Evolutionary conservation across 2,113 vertebrate genomes (phyloP).

Genomic region (Rana temporaria): DNA sequence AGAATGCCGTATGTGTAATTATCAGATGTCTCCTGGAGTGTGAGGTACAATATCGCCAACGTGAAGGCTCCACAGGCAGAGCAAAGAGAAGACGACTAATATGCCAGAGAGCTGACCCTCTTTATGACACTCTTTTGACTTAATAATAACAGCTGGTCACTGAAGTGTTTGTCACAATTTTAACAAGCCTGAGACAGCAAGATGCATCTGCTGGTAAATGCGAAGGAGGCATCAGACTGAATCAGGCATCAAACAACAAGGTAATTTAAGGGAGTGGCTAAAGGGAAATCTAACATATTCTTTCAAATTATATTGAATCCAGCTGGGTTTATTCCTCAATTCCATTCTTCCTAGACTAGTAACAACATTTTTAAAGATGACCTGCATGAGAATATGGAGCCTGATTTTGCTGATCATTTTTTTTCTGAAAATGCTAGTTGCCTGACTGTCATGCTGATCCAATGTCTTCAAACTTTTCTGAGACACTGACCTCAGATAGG

Average conservation of each 20-base stretch:
- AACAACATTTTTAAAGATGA: too few relatives aligned
- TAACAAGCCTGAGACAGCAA: constrained; percentile 74
- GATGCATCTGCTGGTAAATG: constrained; percentile 72
- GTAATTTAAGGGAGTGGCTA: constrained; percentile 60
- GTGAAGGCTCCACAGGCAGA: constrained; percentile 51
- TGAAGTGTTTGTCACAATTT: constrained; percentile 74
- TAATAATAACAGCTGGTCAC: constrained; percentile 78
- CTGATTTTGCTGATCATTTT: too few relatives aligned
- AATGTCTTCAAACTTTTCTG: too few relatives aligned
- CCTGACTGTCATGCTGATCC: too few relatives aligned
- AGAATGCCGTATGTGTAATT: constrained; percentile 62
- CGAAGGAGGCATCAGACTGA: constrained; percentile 68
- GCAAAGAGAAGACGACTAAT: constrained; percentile 53
- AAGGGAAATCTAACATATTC: constrained; percentile 56
- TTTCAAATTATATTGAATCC: constrained; percentile 29
- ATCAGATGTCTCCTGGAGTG: not conserved
- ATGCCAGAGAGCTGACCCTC: constrained; percentile 62
- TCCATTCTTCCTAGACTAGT: not conserved
- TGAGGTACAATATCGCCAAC: constrained; percentile 51
- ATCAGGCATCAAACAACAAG: constrained; percentile 73
- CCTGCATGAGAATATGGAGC: too few relatives aligned
- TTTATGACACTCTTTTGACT: constrained; percentile 61
- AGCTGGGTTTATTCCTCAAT: not conserved
- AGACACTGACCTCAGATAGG: too few relatives aligned
- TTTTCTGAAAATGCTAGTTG: too few relatives aligned